Evolutionary conservation across 2,113 vertebrate species (phyloP), one percentile per base, ranked within the genome.

Genomic region (Epinephelus fuscoguttatus): DNA sequence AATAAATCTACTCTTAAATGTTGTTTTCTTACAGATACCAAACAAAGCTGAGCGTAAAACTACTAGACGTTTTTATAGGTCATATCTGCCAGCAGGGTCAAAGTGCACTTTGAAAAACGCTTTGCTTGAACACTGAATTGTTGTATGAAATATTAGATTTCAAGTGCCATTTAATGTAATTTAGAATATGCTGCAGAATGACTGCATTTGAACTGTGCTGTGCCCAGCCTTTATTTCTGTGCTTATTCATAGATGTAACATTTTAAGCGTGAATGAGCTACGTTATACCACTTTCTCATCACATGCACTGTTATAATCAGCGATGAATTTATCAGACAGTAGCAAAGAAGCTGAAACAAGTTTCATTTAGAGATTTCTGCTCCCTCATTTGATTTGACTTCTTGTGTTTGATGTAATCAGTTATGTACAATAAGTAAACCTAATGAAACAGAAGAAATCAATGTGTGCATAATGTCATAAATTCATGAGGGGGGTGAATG

Each of bases 161-260:
- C 64, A 77, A 14, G 70, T 84, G 62, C 30, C 33, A 23, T 81
- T 66, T 70, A 53, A 60, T 70, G 55, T 53, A 49, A 67, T 75
- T 18, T 53, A 23, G 47, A 76, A 19, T 55, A 81, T 68, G 63
- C 78, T 90, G 82, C 82, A 84, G 67, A 81, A 70, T 68, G 1
- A 61, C 56, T 85, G 18, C 0, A 9, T 53, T 61, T n/a, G 12
- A 80, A 80, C 82, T 86, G 68, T 71, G 79, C 76, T 25, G 23
- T 84, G 53, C 37, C 19, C 23, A 1, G 40, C 45, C 73, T 68
- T 70, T 57, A 42, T 71, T 13, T 52, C 64, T 62, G 64, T 49
- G 76, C 10, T 63, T 64, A 6, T 57, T 53, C 6, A 49, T 74
- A 42, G 63, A 25, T 10, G 14, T 52, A 61, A 75, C 52, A 75